Evolutionary conservation across 2,888 invertebrate species (phyloP), one percentile per base, ranked within the genome.

Genomic region (Drosophila multiciliata): DNA sequence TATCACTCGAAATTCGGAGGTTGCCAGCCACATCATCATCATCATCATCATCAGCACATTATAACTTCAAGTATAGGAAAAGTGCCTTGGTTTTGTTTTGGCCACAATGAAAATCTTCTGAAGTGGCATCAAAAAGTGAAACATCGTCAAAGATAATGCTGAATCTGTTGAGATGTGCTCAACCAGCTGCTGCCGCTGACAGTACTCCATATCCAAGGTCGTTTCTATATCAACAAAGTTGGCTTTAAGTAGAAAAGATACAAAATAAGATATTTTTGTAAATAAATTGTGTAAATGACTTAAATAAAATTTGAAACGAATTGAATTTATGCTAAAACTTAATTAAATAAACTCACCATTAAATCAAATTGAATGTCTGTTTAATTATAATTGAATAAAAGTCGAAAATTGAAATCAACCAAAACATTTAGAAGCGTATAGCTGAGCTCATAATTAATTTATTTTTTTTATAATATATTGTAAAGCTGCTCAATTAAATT

Each of bases 1-100:
- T 57, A 80, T 71, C 77, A 77, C 80, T 80, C 48, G 71, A 80
- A 55, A 69, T 67, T 74, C 53, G 71, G 73, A 74, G 73, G 57
- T 73, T 69, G 69, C 69, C 57, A 60, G 23, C 23, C 23, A 23
- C 35, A 54, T 23, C 15, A 54, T 26, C 26, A 54, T 36, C 36
- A 36, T 36, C 54, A 54, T 57, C 66, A 55, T 61, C 77, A 63
- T 63, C 52, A 23, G 59, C 64, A 71, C 77, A 72, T 64, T 57
- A 57, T 42, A 49, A 38, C 20, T 68, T 65, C 52, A 69, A 78
- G 74, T 74, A 49, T 40, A 36, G 54, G 57, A 48, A 64, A 69
- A 66, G 69, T 78, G 66, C n/a, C 69, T 73, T 42, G 60, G 66
- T 66, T 69, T 73, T 69, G 66, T 73, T 69, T 66, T 68, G 40